Base-by-base conservation (phyloP, 2,888 invertebrate species). In the Sisyra terminalis region DNA sequence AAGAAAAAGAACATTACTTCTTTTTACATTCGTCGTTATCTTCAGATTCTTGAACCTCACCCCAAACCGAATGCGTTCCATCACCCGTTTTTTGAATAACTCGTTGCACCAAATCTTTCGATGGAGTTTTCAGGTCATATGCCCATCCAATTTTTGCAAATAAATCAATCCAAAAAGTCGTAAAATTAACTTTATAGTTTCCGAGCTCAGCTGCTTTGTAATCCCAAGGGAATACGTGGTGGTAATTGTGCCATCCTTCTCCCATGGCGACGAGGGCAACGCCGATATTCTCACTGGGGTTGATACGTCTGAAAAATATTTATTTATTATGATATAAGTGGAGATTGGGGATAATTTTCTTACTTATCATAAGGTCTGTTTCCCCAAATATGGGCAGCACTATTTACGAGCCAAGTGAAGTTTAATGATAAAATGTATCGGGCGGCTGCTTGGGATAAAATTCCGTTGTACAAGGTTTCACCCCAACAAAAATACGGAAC, bases 221-320 rank as follows among this genome's bases (percentile, higher is more conserved):
- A 61, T 93, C 92, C 81, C 86, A 88, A 0, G 92, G 92, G 61
- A 92, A 93, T 0, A 83, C 82, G 63, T 93, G 92, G 58, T 92
- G 92, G 61, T 87, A 93, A 64, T 93, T 92, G 65, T 92, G 90
- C 82, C 86, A 92, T 2, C 90, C 90, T 60, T 87, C 87, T 1
- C 87, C 88, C 65, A 85, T 66, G 0, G 85, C 74, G 29, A 78
- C 53, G 0, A 84, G 53, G 0, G 87, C 75, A 0, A 92, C 89
- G 0, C 67, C 59, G 46, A 71, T 64, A 57, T 86, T 90, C 61
- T 93, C 81, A 0, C 71, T 64, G 1, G 93, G 89, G 59, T 75
- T 80, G 52, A 92, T 82, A 56, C 68, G 65, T 50, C 87, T 84
- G 61, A n/a, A 53, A 53, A 80, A 49, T 74, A 71, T 47, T 68